A percentile compares a stretch with the other conserved stretches of the same genome.
Conservation (phyloP, 1,140 invertebrate genomes). For the Mylabris phalerata region DNA sequence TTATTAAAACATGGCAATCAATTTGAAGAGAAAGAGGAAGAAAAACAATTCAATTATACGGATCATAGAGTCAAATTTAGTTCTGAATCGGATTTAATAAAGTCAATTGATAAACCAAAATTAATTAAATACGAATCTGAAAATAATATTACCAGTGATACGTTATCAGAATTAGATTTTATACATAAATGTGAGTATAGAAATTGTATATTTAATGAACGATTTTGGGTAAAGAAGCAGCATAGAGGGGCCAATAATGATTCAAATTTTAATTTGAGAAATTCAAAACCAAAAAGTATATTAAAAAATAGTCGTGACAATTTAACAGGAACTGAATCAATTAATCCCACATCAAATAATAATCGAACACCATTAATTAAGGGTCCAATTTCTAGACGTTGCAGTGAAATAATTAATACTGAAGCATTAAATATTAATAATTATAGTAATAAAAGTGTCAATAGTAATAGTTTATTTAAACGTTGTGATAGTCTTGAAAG, state of each 20-base stretch:
- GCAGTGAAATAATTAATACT: conserved; percentile 33
- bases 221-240: conserved; percentile 23
- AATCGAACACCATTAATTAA: conserved; percentile 20
- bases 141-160: conserved; percentile 22
- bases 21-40: neutral
- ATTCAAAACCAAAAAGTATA: conserved; percentile 28
- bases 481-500: conserved; percentile 37
- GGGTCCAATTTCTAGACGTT: conserved; percentile 19
- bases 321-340: conserved; percentile 22
- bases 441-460: conserved; percentile 3
- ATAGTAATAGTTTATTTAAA: conserved; percentile 31
- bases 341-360: conserved; percentile 13
- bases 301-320: conserved; percentile 33
- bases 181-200: conserved; percentile 39
- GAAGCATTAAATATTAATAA: neutral
- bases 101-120: no score
- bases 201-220: conserved; percentile 41
- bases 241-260: conserved; percentile 27
- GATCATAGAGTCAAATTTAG: conserved; percentile 20
- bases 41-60: no score
- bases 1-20: conserved; percentile 5
- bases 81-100: conserved; percentile 20
- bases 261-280: conserved; percentile 8
- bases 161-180: conserved; percentile 23
- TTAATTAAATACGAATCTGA: conserved; percentile 28